Base-by-base conservation (phyloP, 2,113 vertebrate genomes). In the Asarcornis scutulata region DNA sequence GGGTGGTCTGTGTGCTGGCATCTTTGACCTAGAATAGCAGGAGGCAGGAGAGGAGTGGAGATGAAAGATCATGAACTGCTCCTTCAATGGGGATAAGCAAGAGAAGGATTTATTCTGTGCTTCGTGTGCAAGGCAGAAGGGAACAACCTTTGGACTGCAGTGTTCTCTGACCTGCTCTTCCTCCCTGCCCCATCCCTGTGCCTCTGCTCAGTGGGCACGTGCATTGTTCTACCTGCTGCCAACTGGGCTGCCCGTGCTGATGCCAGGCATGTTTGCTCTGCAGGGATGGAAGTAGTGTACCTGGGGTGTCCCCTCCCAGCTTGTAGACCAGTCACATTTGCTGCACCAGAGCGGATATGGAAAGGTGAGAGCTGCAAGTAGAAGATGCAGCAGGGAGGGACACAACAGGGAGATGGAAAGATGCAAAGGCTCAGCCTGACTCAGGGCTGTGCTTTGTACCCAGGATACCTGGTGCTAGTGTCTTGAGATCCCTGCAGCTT, bases 1-100 rank as follows among this genome's bases (percentile, higher is more conserved):
- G 40, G n/a, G 60, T 76, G 29, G 96, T 97, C 91, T 97, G 97
- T 53, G 97, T 96, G 80, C 94, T 73, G 79, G 85, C 92, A 1
- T 97, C 96, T 84, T 79, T 96, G 62, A 96, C 68, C 96, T 97
- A 77, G 58, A 84, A 58, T 2, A 84, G 78, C 9, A 31, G 23
- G 48, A 86, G n/a, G 26, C 13, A 13, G 53, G 56, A 74, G 62
- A 88, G 63, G 83, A 69, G 60, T 50, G 25, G 89, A 64, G 31
- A 38, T 31, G n/a, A 87, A 85, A 62, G 23, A 6, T 21, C 50
- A 66, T 6, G 59, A 73, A 44, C 20, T 72, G 67, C 50, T 40
- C 1, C 2, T 76, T 87, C 7, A 15, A 3, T 22, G 27, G n/a
- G 0, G 0, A 53, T 66, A 40, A 71, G 64, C 26, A 66, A 17